Conservation (phyloP, 2,797 vertebrate species). For the Thunnus albacares region DNA sequence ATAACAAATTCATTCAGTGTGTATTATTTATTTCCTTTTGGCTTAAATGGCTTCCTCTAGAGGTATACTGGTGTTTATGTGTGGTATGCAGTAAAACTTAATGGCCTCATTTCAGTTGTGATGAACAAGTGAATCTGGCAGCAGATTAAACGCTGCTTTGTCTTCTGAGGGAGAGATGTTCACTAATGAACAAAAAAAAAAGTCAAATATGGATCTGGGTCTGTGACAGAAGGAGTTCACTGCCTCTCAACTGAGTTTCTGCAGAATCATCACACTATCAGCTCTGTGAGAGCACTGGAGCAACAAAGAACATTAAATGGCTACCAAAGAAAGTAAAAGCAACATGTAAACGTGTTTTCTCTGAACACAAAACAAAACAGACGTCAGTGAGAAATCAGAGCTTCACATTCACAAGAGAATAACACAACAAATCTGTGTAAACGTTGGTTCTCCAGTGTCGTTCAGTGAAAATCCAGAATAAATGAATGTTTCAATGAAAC, state of each 20-base stretch:
- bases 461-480: conserved; percentile 37
- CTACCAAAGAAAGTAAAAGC: conserved; percentile 43
- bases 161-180: conserved; percentile 56
- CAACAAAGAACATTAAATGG: conserved; percentile 1
- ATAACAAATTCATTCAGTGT: conserved; percentile 29
- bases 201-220: conserved; percentile 34
- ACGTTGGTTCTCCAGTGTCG: conserved; percentile 49
- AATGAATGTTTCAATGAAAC: conserved; percentile 53
- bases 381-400: conserved; percentile 18
- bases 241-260: conserved; percentile 50
- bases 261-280: conserved; percentile 39
- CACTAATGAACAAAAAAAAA: conserved; percentile 31
- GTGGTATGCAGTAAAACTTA: conserved; percentile 43
- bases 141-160: conserved; percentile 49
- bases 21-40: conserved; percentile 40
- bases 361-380: conserved; percentile 36
- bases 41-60: conserved; percentile 67
- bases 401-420: conserved; percentile 56
- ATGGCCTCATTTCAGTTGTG: conserved; percentile 48
- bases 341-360: conserved; percentile 50
- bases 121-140: conserved; percentile 53
- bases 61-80: conserved; percentile 71
- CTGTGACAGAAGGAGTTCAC: conserved; percentile 39
- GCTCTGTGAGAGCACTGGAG: conserved; percentile 45
- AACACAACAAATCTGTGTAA: conserved; percentile 48